phyloP scores from a whole-genome alignment of 2,113 vertebrate species.

The Anoplopoma fimbria region DNA sequence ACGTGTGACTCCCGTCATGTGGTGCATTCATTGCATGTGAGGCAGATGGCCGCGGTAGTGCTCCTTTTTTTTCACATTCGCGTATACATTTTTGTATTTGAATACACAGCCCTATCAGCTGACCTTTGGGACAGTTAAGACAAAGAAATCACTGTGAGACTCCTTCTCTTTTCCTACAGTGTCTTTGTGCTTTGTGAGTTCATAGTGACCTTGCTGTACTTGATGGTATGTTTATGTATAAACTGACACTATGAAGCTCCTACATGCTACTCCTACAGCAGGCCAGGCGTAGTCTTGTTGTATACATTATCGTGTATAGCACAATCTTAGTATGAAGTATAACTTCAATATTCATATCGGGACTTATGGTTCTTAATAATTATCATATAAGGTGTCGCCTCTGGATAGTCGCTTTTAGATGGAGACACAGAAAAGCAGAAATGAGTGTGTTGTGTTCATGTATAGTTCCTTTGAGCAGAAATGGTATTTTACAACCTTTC shows the following conservation, averaged over 20 bases:
- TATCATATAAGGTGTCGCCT: constrained; percentile 26
- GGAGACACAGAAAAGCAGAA: constrained; percentile 58
- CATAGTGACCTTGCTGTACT: constrained; percentile 49
- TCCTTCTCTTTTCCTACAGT: not conserved
- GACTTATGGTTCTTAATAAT: not conserved
- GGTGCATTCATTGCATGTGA: too few species aligned
- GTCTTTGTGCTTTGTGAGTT: constrained; percentile 23
- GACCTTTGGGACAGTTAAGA: not conserved
- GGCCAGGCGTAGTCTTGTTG: not conserved
- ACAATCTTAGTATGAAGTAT: not conserved
- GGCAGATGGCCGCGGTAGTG: too few species aligned
- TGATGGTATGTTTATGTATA: constrained; percentile 51
- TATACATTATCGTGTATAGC: not conserved
- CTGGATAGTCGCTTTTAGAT: constrained; percentile 4
- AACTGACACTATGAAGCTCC: constrained; percentile 35
- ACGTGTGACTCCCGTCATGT: too few species aligned
- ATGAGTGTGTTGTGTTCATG: constrained; percentile 18
- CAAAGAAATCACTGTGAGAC: not conserved
- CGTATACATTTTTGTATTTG: not conserved
- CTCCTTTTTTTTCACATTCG: not conserved
- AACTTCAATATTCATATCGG: not conserved
- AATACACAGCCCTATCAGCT: not conserved
- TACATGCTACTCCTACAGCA: not conserved
- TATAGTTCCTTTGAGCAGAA: not conserved
- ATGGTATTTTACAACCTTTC: not conserved